phyloP scores from a whole-genome alignment of 2,797 vertebrate species.

The Scyliorhinus canicula region DNA sequence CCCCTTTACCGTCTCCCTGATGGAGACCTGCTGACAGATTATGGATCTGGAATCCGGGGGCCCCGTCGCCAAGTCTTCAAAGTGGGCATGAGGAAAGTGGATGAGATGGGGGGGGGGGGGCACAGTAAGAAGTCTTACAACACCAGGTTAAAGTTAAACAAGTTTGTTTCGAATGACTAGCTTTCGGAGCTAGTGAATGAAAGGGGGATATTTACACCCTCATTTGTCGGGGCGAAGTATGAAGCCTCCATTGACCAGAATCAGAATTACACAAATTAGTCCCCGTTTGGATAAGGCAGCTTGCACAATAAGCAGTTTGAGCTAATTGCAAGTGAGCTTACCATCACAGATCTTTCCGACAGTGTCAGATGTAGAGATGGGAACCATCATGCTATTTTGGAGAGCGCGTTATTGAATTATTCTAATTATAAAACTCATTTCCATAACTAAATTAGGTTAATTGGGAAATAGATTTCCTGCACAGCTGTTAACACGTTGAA shows the following conservation, averaged over 20 bases:
- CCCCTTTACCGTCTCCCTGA: not conserved
- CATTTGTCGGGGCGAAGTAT: not conserved
- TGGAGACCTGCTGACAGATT: not conserved
- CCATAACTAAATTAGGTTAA: conserved; percentile 4
- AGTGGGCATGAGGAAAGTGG: no score
- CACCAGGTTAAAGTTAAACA: no score
- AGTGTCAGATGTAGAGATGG: not conserved
- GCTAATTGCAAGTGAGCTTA: not conserved
- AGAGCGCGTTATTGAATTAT: not conserved
- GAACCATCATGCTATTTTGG: not conserved
- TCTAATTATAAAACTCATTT: conserved; percentile 20
- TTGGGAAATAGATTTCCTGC: not conserved
- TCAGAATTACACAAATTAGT: not conserved
- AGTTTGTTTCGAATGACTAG: no score
- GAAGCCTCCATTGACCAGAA: no score
- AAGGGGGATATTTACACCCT: not conserved
- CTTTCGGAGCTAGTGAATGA: no score
- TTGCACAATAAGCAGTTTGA: not conserved
- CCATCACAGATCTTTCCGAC: not conserved
- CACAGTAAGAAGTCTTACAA: no score
- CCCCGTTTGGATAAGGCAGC: not conserved
- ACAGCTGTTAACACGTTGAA: not conserved
- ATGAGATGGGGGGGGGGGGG: no score
- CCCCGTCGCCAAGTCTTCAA: not conserved
- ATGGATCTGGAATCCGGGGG: not conserved